Conservation (phyloP, 2,797 vertebrate species). For the Urophycis tenuis region DNA sequence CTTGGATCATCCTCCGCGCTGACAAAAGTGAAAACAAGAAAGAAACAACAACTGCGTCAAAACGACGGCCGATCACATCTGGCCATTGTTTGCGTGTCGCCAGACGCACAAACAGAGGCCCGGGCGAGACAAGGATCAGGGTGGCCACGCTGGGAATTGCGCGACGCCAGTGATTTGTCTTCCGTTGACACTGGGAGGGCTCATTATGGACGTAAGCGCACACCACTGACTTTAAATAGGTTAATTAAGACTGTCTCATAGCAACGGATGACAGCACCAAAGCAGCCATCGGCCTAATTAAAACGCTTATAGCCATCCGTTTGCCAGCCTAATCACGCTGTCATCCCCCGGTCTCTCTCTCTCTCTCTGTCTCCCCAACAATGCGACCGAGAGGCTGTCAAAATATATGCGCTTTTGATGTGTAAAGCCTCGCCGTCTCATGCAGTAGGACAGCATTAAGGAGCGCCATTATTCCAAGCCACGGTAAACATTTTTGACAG, state of each 20-base stretch:
- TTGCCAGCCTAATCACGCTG: slow-evolving; percentile 52
- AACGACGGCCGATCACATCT: slow-evolving; percentile 21
- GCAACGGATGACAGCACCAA: slow-evolving; percentile 67
- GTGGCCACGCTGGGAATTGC: slow-evolving; percentile 38
- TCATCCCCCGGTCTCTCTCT: slow-evolving; percentile 39
- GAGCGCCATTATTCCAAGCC: slow-evolving; percentile 31
- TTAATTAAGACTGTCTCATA: slow-evolving; percentile 69
- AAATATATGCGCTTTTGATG: slow-evolving; percentile 17
- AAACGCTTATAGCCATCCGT: slow-evolving; percentile 54
- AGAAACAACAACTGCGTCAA: neutral
- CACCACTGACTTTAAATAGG: slow-evolving; percentile 65
- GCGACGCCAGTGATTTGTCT: slow-evolving; percentile 53
- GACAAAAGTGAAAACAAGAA: neutral
- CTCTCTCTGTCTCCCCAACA: neutral
- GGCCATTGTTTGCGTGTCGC: slow-evolving; percentile 15
- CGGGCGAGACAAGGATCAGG: slow-evolving; percentile 46
- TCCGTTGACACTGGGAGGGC: slow-evolving; percentile 51
- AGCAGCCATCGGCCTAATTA: slow-evolving; percentile 66
- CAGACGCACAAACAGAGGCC: slow-evolving; percentile 18
- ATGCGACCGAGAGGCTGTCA: slow-evolving; percentile 22
- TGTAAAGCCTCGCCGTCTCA: neutral
- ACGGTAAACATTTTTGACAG: slow-evolving; percentile 37
- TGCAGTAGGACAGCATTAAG: slow-evolving; percentile 37
- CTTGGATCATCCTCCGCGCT: neutral
- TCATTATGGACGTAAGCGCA: slow-evolving; percentile 64